Percentiles rank a stretch among this genome's conserved stretches.
Conservation (phyloP, 2,797 vertebrate genomes). For the Otolemur crassicaudatus region DNA sequence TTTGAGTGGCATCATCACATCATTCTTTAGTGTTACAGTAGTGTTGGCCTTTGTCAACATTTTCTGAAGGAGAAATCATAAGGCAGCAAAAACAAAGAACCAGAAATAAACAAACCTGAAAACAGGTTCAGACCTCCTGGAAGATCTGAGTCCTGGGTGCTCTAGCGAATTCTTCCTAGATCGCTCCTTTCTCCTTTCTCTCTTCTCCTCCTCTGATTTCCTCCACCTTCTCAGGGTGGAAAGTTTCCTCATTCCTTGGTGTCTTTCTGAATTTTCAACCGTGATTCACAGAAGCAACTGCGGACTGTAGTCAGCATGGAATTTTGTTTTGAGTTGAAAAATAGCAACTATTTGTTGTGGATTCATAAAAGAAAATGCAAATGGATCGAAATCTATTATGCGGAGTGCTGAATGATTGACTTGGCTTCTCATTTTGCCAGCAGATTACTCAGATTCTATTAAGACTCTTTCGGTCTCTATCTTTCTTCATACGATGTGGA, state of each 20-base stretch:
- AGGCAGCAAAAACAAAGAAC: conserved; percentile 30
- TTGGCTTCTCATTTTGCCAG: neutral
- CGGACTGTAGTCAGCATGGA: conserved; percentile 28
- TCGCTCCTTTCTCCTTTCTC: neutral
- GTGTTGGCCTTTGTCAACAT: conserved; percentile 26
- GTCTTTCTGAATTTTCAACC: conserved; percentile 44
- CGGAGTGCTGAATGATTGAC: neutral
- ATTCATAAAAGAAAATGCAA: conserved; percentile 32
- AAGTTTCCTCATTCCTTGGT: neutral
- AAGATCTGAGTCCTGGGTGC: neutral
- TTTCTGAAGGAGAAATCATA: conserved; percentile 42
- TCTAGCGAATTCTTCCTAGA: neutral
- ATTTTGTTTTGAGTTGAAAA: conserved; percentile 58
- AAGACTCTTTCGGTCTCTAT: neutral
- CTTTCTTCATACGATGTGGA: conserved; percentile 35
- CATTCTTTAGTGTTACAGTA: conserved; percentile 27
- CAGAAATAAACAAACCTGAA: conserved; percentile 37
- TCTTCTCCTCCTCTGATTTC: neutral
- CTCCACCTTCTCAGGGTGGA: neutral
- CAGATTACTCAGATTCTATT: conserved; percentile 45
- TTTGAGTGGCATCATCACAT: neutral
- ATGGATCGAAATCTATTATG: conserved; percentile 47
- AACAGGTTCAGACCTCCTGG: conserved; percentile 36
- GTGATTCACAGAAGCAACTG: neutral
- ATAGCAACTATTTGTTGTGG: conserved; percentile 45